Base-by-base conservation (phyloP, 2,113 vertebrate genomes). In the Tangachromis dhanisi region DNA sequence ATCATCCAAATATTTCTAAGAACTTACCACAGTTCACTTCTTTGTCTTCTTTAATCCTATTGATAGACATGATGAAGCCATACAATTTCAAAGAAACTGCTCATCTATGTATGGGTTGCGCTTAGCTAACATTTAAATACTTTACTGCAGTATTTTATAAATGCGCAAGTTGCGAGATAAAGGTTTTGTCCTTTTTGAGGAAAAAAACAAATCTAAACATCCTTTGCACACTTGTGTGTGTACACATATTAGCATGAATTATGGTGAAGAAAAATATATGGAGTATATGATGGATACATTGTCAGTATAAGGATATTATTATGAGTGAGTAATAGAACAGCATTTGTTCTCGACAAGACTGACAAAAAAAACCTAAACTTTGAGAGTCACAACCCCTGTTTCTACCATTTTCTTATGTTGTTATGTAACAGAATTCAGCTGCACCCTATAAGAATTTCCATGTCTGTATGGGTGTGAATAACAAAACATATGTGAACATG, bases 381-480 rank as follows among this genome's bases (percentile, higher is more conserved):
- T 86, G 87, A 83, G 92, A 95, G 94, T 92, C 79, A 38, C 89
- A 73, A 78, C 92, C 84, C 80, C 80, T 89, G 90, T 85, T 90
- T 55, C 33, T 73, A 40, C 66, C 31, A 33, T 89, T 83, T 87
- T 38, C 80, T 89, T 47, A 51, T 40, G 68, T 90, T 92, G n/a
- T 40, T 68, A 81, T 79, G 66, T 86, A 90, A 90, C 4, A 63
- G 11, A 76, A 76, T 86, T 88, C 85, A 92, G 88, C 63, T 38
- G 59, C 76, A 54, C 87, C 81, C 73, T 53, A 19, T 31, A 63
- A 85, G 83, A 87, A 51, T 13, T 73, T 12, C 38, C 13, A 4
- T 35, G 49, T 85, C 63, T 81, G 68, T 71, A 42, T 71, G n/a
- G 73, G 19, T 40, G 51, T 55, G 54, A 24, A 55, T 53, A 40